Evolutionary conservation across 1,140 invertebrate genomes (phyloP).

Genomic region (Tetramorium simillimum): DNA sequence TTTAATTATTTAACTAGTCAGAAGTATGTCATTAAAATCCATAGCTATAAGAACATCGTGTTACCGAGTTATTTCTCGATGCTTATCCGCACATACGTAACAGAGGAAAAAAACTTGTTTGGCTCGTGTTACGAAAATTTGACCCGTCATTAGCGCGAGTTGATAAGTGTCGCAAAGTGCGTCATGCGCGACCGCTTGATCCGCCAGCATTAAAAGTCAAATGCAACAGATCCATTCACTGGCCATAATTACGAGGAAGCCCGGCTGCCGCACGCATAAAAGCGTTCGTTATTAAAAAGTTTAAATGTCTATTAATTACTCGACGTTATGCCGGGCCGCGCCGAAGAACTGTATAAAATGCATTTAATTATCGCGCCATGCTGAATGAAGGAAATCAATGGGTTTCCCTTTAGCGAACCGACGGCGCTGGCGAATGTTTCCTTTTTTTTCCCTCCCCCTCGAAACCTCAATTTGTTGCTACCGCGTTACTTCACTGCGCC

Average conservation of each 20-base stretch:
- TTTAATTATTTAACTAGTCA: background rate
- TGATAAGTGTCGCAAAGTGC: constrained; percentile 74
- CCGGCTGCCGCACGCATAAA: constrained; percentile 76
- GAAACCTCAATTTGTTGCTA: constrained; percentile 81
- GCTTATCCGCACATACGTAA: background rate
- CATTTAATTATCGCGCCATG: constrained; percentile 82
- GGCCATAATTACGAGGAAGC: constrained; percentile 79
- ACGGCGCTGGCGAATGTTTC: constrained; percentile 69
- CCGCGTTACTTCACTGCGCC: constrained; percentile 54
- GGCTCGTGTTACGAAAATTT: constrained; percentile 68
- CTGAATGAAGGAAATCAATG: constrained; percentile 83
- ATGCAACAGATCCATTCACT: constrained; percentile 82
- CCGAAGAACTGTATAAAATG: constrained; percentile 79
- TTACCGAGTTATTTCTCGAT: background rate
- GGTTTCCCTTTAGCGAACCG: constrained; percentile 76
- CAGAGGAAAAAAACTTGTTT: background rate
- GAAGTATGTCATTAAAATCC: background rate
- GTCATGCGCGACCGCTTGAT: constrained; percentile 73
- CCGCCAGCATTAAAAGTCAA: constrained; percentile 81
- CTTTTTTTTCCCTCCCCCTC: constrained; percentile 59
- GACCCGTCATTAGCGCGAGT: constrained; percentile 77
- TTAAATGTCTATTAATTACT: constrained; percentile 84
- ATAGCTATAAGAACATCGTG: background rate
- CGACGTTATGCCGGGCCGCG: constrained; percentile 74
- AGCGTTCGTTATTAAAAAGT: constrained; percentile 83